These are phyloP conservation scores for Grantiella picta DNA, from an alignment of 2,113 vertebrate species.

Conservation along the genomic window DNA sequence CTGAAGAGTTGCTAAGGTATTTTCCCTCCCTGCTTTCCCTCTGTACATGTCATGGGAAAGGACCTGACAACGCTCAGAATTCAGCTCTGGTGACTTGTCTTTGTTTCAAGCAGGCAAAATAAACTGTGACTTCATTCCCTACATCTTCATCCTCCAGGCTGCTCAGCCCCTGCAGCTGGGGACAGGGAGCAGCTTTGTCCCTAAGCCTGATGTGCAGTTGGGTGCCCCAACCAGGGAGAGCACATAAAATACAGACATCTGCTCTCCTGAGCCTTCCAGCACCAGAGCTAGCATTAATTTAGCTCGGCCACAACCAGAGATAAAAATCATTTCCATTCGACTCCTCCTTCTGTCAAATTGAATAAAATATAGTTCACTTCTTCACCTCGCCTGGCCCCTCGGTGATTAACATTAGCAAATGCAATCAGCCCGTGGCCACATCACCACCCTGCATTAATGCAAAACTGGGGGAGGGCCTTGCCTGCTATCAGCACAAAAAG, in stretches of 20 bases:
- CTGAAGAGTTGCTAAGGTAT: neutral
- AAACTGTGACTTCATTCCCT: neutral
- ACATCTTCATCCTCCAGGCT: neutral
- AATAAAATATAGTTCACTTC: slow-evolving; percentile 44
- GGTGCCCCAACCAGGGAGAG: neutral
- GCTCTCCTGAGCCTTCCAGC: slow-evolving; percentile 15
- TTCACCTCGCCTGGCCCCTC: slow-evolving; percentile 30
- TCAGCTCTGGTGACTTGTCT: neutral
- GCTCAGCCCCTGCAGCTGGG: neutral
- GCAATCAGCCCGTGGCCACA: slow-evolving; percentile 37
- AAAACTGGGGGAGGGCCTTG: neutral
- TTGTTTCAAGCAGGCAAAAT: neutral
- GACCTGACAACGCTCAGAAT: neutral
- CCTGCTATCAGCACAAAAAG: neutral
- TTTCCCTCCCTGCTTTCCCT: neutral
- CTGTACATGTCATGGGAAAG: neutral
- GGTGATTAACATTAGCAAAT: slow-evolving; percentile 46
- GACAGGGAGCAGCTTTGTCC: neutral
- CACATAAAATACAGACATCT: slow-evolving; percentile 18
- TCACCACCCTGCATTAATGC: neutral
- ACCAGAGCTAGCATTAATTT: slow-evolving; percentile 42
- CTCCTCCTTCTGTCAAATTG: slow-evolving; percentile 54
- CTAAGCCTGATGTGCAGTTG: neutral
- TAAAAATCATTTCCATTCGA: slow-evolving; percentile 33
- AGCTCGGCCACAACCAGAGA: slow-evolving; percentile 18